Evolutionary conservation across 23 tunicate species (phyloP), one percentile per base, ranked within the genome.

Genomic region (Styela clava): DNA sequence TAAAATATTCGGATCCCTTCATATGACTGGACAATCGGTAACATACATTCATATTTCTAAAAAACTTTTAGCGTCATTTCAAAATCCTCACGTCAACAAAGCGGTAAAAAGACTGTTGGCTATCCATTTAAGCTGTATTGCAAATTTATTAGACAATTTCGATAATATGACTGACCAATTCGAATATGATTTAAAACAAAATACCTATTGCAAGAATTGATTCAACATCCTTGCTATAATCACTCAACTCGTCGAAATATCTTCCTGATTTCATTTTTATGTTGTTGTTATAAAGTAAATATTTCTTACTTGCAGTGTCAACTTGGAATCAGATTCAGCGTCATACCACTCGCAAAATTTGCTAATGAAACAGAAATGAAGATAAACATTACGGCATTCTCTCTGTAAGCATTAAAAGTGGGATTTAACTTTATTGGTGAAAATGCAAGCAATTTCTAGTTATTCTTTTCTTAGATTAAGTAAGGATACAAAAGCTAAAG

Each of bases 1-100:
- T 1, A 56, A 51, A 0, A 44, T 21, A 36, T 26, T 44, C 16
- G 81, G 81, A 76, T 76, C 81, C 26, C 81, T 44, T 67, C 71
- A 67, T 29, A 25, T 67, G 71, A 67, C 2, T 27, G 30, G 31
- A 67, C n/a, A 25, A 67, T 25, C 71, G 22, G 31, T 67, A 24
- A 67, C n/a, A 61, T 23, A 22, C 0, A 21, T 21, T 0, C n/a
- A 61, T 61, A 61, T 61, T 61, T 61, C n/a, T 61, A 0, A 61
- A 61, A 21, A 0, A 23, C n/a, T 61, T 0, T 61, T 23, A 21
- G 22, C 64, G n/a, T 20, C 18, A 22, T 0, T 61, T 21, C n/a
- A 21, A 0, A 21, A 61, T 61, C n/a, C n/a, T n/a, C n/a, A n/a
- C n/a, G n/a, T n/a, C n/a, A n/a, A n/a, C n/a, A n/a, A n/a, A n/a